Evolutionary conservation across 2,113 vertebrate species (phyloP).

Genomic region (Ptilonorhynchus violaceus): DNA sequence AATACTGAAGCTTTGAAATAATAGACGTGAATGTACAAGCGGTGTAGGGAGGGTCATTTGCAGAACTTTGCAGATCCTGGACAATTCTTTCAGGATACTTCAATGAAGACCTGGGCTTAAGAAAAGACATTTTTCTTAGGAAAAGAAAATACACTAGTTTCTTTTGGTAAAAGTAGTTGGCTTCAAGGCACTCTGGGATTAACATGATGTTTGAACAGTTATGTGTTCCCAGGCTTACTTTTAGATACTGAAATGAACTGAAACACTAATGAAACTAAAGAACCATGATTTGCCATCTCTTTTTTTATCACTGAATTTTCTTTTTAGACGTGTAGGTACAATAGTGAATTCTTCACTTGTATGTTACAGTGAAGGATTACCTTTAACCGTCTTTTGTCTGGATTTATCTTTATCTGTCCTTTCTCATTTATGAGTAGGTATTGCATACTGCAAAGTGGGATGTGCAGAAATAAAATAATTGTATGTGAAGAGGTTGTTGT

Average conservation of each 20-base stretch:
- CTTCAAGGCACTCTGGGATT: not conserved
- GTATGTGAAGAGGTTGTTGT: not conserved
- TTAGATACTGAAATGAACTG: not conserved
- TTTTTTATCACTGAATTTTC: not conserved
- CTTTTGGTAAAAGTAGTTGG: not conserved
- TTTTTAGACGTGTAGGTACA: not conserved
- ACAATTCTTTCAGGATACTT: not conserved
- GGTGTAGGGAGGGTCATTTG: accelerated
- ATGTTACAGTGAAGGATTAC: not conserved
- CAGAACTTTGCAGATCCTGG: not conserved
- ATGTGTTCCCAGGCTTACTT: not conserved
- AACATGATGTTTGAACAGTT: not conserved
- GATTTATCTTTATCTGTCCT: not conserved
- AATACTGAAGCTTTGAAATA: not conserved
- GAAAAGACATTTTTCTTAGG: too few species aligned
- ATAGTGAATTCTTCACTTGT: not conserved
- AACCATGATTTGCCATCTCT: not conserved
- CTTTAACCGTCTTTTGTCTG: not conserved
- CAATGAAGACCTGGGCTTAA: not conserved
- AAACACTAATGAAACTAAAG: not conserved
- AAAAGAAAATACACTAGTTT: not conserved
- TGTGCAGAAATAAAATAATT: not conserved
- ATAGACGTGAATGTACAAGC: not conserved
- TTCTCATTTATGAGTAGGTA: not conserved
- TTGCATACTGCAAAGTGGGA: not conserved